Evolutionary conservation across 2,888 invertebrate species (phyloP).

Genomic region (Lymantria dispar): DNA sequence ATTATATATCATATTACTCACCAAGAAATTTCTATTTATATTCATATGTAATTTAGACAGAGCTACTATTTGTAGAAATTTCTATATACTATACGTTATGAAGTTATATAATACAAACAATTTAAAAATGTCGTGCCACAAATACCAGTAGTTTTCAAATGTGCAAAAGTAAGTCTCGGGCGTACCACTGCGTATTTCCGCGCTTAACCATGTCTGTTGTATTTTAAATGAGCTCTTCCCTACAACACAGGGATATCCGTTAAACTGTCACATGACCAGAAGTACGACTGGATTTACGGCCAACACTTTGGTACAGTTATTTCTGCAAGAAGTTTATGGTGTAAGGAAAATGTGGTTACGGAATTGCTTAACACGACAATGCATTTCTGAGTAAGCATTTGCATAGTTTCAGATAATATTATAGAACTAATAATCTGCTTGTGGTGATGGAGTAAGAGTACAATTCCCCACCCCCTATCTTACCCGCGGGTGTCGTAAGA

Average conservation of each 20-base stretch:
- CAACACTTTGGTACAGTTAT: conserved; percentile 23
- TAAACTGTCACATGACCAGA: conserved; percentile 42
- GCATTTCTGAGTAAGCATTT: not conserved
- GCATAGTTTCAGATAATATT: not conserved
- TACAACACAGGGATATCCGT: conserved; percentile 48
- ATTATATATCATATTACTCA: no score
- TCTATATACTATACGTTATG: no score
- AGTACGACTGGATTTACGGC: conserved; percentile 45
- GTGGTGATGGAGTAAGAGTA: no score
- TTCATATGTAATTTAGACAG: no score
- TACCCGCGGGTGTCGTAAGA: no score
- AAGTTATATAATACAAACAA: no score
- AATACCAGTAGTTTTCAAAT: not conserved
- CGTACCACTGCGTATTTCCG: conserved; percentile 36
- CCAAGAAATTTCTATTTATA: no score
- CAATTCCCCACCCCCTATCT: no score
- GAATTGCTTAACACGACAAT: conserved; percentile 5
- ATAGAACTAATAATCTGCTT: no score
- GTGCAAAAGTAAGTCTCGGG: conserved; percentile 8
- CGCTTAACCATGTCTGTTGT: conserved; percentile 59
- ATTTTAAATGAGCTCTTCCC: conserved; percentile 73
- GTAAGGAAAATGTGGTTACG: conserved; percentile 9
- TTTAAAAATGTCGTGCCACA: no score
- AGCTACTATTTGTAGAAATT: no score
- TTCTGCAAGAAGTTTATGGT: conserved; percentile 11